Conservation (phyloP, 2,797 vertebrate species). For the Pristis pectinata region DNA sequence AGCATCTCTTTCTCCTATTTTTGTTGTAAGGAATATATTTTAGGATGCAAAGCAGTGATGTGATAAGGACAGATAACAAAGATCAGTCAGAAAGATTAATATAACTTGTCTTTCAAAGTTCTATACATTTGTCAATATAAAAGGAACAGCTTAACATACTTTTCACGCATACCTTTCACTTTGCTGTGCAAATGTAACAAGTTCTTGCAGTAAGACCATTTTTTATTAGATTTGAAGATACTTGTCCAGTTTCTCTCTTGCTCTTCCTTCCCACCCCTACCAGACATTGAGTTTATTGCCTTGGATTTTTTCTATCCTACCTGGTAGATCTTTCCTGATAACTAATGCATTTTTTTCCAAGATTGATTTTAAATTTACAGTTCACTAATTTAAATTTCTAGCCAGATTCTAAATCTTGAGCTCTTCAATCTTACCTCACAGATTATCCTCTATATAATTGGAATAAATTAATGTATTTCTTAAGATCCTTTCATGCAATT, state of each 20-base stretch:
- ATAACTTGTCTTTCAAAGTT: neutral
- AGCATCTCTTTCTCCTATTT: neutral
- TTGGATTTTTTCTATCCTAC: neutral
- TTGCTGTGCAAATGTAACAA: neutral
- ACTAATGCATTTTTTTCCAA: neutral
- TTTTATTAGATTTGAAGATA: no score
- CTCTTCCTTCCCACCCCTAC: neutral
- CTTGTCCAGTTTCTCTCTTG: no score
- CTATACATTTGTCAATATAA: neutral
- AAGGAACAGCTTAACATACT: neutral
- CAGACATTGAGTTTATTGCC: neutral
- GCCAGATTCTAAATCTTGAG: neutral
- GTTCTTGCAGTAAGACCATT: neutral
- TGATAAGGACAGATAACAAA: neutral
- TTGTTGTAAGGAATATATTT: neutral
- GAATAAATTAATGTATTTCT: neutral
- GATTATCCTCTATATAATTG: neutral
- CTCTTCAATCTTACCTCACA: neutral
- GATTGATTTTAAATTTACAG: neutral
- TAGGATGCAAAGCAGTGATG: neutral
- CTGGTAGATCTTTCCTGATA: neutral
- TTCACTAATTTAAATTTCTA: neutral
- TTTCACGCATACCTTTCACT: neutral
- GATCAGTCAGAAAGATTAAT: neutral
- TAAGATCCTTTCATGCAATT: neutral